Base-by-base conservation (phyloP, 64 coral and sea anemone genomes). In the Anthopleura sola region DNA sequence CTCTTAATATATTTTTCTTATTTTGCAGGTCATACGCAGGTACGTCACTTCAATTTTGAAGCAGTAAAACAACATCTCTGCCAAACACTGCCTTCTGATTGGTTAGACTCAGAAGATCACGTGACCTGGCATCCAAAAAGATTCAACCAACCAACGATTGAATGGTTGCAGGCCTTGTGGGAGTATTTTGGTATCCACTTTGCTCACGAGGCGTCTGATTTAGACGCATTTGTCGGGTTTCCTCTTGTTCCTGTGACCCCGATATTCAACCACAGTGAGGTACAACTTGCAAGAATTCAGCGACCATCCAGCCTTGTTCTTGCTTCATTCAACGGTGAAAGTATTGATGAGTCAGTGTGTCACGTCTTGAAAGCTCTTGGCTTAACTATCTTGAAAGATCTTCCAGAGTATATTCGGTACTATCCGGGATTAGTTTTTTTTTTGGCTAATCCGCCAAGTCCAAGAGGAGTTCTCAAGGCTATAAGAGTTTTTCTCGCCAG, bases 91-190 rank as follows among this genome's bases (percentile, higher is more conserved):
- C 51, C 93, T 55, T 23, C 85, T 60, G 16, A 75, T 33, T 95
- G 55, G 89, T 46, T 32, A 68, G 20, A 18, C 2, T 26, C 53
- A 36, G 55, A 23, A 19, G 87, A 53, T 24, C 20, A 84, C 36
- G 75, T 84, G n/a, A 23, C 79, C 2, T 91, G 86, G 89, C 74
- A 95, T 20, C 86, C 81, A 10, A 47, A 48, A 37, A 39, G 26
- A 44, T 32, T 29, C 2, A 36, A 81, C 11, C 36, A 86, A 28
- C 89, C 86, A 21, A 82, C 89, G 39, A 31, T 53, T 71, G 36
- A 68, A 39, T 95, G 93, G 93, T 37, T 95, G 5, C 46, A 74
- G 33, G n/a, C 75, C 82, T 51, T 95, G 50, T 95, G 93, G 93
- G 38, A 51, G 16, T 95, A 95, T 77, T 66, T 95, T 33, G 71